phyloP scores from a whole-genome alignment of 2,797 vertebrate species.

The Alauda arvensis region DNA sequence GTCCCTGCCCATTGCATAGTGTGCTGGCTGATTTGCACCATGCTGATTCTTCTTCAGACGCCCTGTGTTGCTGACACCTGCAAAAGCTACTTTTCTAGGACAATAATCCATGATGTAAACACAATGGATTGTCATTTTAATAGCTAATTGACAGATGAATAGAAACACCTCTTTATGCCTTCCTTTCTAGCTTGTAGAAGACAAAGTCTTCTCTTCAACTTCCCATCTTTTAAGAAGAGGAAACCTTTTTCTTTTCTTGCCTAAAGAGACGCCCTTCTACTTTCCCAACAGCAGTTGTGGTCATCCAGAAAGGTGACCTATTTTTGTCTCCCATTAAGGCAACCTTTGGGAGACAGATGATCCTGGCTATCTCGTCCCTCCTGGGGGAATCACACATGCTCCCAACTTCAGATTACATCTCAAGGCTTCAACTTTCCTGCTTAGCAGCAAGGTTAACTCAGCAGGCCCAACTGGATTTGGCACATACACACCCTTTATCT shows the following conservation, averaged over 20 bases:
- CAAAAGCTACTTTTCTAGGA: neutral
- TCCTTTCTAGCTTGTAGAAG: neutral
- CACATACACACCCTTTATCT: slow-evolving; percentile 51
- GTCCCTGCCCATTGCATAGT: neutral
- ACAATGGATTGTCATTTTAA: neutral
- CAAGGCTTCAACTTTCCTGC: neutral
- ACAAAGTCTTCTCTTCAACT: neutral
- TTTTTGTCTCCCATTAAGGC: neutral
- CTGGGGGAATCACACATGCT: neutral
- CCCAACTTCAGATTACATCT: slow-evolving; percentile 23
- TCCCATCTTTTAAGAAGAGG: neutral
- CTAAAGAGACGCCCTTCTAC: neutral
- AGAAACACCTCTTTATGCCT: neutral
- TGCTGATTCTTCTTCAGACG: neutral
- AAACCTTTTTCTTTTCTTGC: neutral
- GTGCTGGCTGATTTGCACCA: neutral
- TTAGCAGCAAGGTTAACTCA: neutral
- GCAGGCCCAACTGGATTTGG: slow-evolving; percentile 49
- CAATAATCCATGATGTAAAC: neutral
- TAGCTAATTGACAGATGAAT: neutral
- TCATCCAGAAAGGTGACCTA: neutral
- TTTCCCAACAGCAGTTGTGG: neutral
- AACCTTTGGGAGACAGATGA: neutral
- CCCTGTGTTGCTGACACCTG: neutral
- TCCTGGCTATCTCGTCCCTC: neutral